Evolutionary conservation across 2,797 vertebrate species (phyloP).

Genomic region (Onychomys arenicola): DNA sequence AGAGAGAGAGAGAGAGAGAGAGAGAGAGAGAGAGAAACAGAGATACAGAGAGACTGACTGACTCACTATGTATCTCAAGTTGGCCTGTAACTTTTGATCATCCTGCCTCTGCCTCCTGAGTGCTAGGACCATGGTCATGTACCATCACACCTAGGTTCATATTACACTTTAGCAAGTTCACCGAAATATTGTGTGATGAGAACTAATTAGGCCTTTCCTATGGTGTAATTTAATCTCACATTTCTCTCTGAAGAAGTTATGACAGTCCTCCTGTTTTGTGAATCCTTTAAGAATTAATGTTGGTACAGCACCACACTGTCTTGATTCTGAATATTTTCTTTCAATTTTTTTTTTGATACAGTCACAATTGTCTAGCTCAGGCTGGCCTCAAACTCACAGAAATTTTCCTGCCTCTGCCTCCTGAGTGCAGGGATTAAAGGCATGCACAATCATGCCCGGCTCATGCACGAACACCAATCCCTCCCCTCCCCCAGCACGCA

Average conservation of each 20-base stretch:
- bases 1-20: background rate
- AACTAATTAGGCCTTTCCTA: background rate
- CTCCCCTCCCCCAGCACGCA: no score
- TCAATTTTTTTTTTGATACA: background rate
- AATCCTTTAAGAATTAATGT: background rate
- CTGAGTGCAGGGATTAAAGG: background rate
- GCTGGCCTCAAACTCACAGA: background rate
- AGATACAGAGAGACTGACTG: background rate
- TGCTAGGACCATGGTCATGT: background rate
- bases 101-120: background rate
- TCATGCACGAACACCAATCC: no score
- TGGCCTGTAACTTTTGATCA: background rate
- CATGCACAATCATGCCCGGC: background rate
- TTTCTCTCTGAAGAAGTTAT: background rate
- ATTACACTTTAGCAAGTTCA: background rate
- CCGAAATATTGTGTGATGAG: background rate
- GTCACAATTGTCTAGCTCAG: background rate
- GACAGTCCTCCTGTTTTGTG: background rate
- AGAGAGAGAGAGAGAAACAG: background rate
- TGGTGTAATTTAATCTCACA: background rate
- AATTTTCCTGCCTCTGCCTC: background rate
- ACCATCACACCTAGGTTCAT: background rate
- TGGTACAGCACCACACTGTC: background rate
- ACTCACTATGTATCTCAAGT: background rate
- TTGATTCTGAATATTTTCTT: background rate